phyloP scores from a whole-genome alignment of 2,113 vertebrate species.

The Ciconia boyciana region DNA sequence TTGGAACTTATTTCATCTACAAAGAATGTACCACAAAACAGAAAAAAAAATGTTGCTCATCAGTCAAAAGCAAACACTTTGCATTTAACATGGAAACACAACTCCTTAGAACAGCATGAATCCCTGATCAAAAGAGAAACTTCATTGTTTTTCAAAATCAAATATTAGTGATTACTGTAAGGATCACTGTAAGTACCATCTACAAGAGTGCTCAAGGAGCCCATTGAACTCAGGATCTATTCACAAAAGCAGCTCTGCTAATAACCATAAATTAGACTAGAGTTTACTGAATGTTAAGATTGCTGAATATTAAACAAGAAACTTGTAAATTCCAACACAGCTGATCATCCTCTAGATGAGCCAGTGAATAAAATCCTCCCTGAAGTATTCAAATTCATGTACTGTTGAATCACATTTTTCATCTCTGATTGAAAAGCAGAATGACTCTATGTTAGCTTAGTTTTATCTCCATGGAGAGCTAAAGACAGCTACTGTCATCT shows the following conservation, averaged over 20 bases:
- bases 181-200: background rate
- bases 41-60: background rate
- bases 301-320: conserved; percentile 5
- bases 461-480: conserved; percentile 1
- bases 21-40: background rate
- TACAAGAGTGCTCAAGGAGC: background rate
- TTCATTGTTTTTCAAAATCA: background rate
- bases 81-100: background rate
- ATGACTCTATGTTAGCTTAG: background rate
- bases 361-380: background rate
- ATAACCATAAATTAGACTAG: background rate
- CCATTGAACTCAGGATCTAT: background rate
- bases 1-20: background rate
- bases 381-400: background rate
- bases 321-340: background rate
- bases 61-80: background rate
- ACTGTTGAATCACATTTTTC: conserved; percentile 12
- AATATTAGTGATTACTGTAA: conserved; percentile 24
- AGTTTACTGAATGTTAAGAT: background rate
- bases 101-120: background rate
- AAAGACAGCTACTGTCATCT: conserved; percentile 15
- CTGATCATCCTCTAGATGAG: background rate
- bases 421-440: conserved; percentile 24
- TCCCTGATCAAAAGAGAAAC: background rate
- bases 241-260: background rate